Evolutionary conservation across 2,888 invertebrate genomes (phyloP), one percentile per base, ranked within the genome.

Genomic region (Argynnis bischoffii): DNA sequence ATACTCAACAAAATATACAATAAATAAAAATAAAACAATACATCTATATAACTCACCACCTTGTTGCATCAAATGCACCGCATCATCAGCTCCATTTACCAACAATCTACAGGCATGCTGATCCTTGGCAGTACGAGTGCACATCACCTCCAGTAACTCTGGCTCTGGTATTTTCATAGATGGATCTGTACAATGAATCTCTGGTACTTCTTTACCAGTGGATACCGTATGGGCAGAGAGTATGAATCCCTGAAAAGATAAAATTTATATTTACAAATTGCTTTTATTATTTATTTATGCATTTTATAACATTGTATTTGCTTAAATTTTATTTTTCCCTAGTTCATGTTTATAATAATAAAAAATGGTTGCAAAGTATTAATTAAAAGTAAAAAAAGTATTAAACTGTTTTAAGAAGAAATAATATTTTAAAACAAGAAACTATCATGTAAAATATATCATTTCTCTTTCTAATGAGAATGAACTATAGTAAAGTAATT

Each of bases 41-140:
- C 3, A 0, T 48, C 8, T 48, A n/a, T 50, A 63, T 26, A 26
- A 26, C 67, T 65, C 74, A 88, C 94, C 94, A 78, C 93, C 94
- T 78, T 94, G 93, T 78, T 96, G 95, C 71, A 96, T 79, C 11
- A 96, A 84, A 56, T 95, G 91, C 54, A 95, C 82, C 0, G 95
- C 94, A 74, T 96, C 94, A 79, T 97, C 96, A 47, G 93, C 94
- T 0, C 94, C 95, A 5, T 92, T 90, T 6, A 96, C 78, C 47
- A 97, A 81, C 70, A 95, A 86, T 64, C 95, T 89, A 78, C 96
- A 97, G 8, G 92, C 89, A 15, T 87, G 81, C 72, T 84, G 83
- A 6, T 92, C 90, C 35, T 83, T 81, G 0, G 92, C 90, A 55
- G 93, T 90, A 69, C 92, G 93, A 71, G 93, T 93, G 72, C 95